phyloP scores from a whole-genome alignment of 1,140 invertebrate genomes.

The Mesaphorura yosii region DNA sequence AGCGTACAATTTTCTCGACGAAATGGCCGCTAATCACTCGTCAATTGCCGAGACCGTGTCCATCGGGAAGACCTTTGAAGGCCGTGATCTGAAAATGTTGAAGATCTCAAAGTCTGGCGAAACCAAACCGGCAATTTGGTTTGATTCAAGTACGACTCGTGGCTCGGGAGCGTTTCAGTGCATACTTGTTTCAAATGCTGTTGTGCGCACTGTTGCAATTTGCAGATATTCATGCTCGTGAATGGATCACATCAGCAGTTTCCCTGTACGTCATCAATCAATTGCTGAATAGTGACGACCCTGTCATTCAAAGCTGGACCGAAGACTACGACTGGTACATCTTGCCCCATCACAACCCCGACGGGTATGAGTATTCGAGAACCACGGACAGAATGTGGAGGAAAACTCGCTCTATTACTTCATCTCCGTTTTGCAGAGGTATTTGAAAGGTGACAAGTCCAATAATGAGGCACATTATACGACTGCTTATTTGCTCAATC shows the following conservation, averaged over 20 bases:
- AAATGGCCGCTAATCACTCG: constrained; percentile 38
- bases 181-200: too few species aligned
- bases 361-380: constrained; percentile 41
- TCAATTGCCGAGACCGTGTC: constrained; percentile 41
- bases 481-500: constrained; percentile 40
- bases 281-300: constrained; percentile 31
- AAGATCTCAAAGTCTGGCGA: constrained; percentile 39
- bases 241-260: constrained; percentile 53
- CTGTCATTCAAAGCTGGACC: constrained; percentile 40
- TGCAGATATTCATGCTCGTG: constrained; percentile 48
- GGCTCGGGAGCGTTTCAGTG: too few species aligned
- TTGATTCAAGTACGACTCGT: too few species aligned
- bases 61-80: constrained; percentile 47
- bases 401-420: neutral
- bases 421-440: constrained; percentile 59
- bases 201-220: too few species aligned
- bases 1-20: constrained; percentile 38
- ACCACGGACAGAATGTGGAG: neutral
- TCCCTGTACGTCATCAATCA: constrained; percentile 43
- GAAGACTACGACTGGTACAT: constrained; percentile 59
- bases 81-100: constrained; percentile 49
- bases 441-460: too few species aligned
- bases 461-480: too few species aligned
- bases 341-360: constrained; percentile 73
- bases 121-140: constrained; percentile 24